Conservation (phyloP, 2,113 vertebrate genomes). For the Redunca redunca region DNA sequence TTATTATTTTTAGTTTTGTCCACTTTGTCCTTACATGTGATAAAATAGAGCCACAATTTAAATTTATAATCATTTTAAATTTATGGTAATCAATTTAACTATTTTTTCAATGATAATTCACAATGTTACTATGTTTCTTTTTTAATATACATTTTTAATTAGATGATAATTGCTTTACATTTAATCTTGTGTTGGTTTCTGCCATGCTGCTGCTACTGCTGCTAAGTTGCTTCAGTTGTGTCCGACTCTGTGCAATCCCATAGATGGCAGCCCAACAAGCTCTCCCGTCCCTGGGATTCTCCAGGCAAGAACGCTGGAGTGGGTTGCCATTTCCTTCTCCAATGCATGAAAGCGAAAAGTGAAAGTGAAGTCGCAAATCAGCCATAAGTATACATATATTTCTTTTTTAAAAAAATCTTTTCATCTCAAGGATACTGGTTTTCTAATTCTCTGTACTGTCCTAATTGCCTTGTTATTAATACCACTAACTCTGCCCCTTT, state of each 20-base stretch:
- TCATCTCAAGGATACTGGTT: background rate
- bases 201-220: background rate
- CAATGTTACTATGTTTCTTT: background rate
- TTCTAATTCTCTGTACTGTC: background rate
- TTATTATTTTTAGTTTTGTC: background rate
- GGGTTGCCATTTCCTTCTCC: too few species aligned
- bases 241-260: too few species aligned
- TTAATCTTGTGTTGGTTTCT: background rate
- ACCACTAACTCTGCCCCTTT: background rate
- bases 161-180: background rate
- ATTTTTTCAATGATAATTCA: background rate
- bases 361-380: background rate
- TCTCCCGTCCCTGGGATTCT: too few species aligned
- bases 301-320: too few species aligned
- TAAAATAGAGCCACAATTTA: background rate
- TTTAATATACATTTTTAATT: background rate
- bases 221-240: too few species aligned
- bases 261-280: too few species aligned
- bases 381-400: background rate
- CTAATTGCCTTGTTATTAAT: background rate
- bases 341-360: too few species aligned
- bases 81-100: background rate
- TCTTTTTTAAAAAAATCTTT: background rate
- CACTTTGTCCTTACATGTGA: background rate
- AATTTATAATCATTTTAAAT: background rate